A percentile compares a stretch with the other conserved stretches of the same genome.
phyloP scores from a whole-genome alignment of 2,113 vertebrate species.

The Brachyistius frenatus region DNA sequence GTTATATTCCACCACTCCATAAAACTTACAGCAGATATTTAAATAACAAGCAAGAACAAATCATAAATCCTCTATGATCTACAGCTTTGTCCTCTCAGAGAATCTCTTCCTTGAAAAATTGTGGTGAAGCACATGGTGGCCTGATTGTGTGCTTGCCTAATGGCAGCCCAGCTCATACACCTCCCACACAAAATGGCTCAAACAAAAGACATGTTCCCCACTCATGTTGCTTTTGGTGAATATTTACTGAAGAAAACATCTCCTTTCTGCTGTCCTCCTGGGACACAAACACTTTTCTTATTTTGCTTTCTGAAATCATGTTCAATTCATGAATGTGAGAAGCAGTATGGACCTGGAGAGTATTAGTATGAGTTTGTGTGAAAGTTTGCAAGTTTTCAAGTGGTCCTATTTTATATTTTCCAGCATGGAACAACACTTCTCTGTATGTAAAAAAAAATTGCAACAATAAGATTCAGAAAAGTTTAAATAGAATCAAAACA shows the following conservation, averaged over 20 bases:
- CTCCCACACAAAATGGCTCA: slow-evolving; percentile 61
- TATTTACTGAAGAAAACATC: not conserved
- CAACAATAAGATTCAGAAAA: not conserved
- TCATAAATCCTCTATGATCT: not conserved
- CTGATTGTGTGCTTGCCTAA: not conserved
- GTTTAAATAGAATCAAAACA: not conserved
- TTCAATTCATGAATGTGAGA: not conserved
- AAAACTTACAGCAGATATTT: too few relatives aligned
- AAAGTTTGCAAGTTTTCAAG: not conserved
- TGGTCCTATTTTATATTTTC: not conserved
- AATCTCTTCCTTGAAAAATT: not conserved
- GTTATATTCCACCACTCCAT: too few relatives aligned
- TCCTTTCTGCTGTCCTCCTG: not conserved
- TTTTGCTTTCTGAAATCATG: not conserved
- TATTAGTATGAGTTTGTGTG: too few relatives aligned
- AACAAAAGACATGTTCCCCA: slow-evolving; percentile 33
- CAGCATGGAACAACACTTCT: not conserved
- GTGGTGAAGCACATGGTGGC: slow-evolving; percentile 11
- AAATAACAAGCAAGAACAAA: too few relatives aligned
- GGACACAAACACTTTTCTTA: not conserved
- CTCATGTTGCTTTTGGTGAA: not conserved
- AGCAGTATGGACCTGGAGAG: not conserved
- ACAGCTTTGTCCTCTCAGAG: not conserved
- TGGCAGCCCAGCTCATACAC: slow-evolving; percentile 11
- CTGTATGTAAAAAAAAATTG: too few relatives aligned